Conservation (phyloP, 2,113 vertebrate species). For the Indicator indicator region DNA sequence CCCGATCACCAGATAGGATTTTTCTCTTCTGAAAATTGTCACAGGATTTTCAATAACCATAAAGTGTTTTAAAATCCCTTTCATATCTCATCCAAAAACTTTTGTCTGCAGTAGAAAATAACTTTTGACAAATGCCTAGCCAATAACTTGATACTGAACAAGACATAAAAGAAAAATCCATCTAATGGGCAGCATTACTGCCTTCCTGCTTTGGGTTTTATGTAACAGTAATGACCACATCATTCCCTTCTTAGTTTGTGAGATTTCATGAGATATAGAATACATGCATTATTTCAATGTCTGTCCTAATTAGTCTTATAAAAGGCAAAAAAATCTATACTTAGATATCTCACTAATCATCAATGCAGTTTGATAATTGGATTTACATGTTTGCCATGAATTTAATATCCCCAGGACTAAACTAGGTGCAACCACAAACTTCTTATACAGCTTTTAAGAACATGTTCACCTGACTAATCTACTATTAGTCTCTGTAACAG, state of each 20-base stretch:
- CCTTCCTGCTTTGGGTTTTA: neutral
- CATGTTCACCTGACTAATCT: neutral
- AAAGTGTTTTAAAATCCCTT: neutral
- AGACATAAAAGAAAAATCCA: neutral
- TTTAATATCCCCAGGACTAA: neutral
- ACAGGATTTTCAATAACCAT: neutral
- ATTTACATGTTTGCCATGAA: neutral
- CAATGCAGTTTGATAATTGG: neutral
- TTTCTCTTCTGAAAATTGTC: neutral
- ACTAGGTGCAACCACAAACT: neutral
- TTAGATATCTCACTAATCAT: neutral
- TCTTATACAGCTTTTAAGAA: neutral
- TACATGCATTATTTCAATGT: neutral
- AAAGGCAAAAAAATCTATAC: neutral
- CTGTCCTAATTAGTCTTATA: neutral
- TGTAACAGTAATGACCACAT: neutral
- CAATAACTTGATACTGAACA: neutral
- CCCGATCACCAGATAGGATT: neutral
- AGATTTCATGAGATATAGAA: neutral
- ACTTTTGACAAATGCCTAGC: neutral
- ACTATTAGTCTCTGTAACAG: neutral
- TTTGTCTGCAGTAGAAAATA: neutral
- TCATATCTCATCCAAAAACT: neutral
- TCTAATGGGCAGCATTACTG: neutral
- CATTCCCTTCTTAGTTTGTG: neutral